A percentile compares a stretch with the other conserved stretches of the same genome.
phyloP scores from a whole-genome alignment of 2,113 vertebrate genomes.

The Beaufortia kweichowensis region DNA sequence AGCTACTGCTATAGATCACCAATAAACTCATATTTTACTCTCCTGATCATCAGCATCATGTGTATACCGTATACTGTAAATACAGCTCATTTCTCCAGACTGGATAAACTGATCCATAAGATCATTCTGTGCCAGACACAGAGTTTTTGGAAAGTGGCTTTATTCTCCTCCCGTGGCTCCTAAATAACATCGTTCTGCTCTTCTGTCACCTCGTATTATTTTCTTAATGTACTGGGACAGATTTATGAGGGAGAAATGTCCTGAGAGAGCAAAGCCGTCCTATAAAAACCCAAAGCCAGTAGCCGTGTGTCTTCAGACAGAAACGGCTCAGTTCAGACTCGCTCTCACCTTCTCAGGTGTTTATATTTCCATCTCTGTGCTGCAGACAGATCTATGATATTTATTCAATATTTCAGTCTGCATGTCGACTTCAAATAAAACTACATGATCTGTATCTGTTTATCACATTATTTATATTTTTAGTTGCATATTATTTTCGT shows the following conservation, averaged over 20 bases:
- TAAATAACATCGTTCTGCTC: conserved; percentile 43
- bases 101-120: conserved; percentile 56
- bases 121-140: conserved; percentile 41
- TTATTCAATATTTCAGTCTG: background rate
- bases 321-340: background rate
- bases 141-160: conserved; percentile 52
- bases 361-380: conserved; percentile 1
- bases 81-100: conserved; percentile 54
- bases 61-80: too few species aligned
- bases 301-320: conserved; percentile 23
- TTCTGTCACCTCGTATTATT: conserved; percentile 48
- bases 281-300: conserved; percentile 38
- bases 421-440: too few species aligned
- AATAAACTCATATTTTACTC: background rate
- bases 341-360: conserved; percentile 12
- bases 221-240: conserved; percentile 37
- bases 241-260: conserved; percentile 48
- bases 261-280: conserved; percentile 38
- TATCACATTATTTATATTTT: too few species aligned
- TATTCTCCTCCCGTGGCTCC: conserved; percentile 44
- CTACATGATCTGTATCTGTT: too few species aligned
- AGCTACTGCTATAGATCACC: background rate
- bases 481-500: too few species aligned
- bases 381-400: conserved; percentile 2
- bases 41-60: too few species aligned